These are phyloP conservation scores for Aphelenchoides bicaudatus DNA, from an alignment of 2,888 invertebrate species.

Conservation along the genomic window DNA sequence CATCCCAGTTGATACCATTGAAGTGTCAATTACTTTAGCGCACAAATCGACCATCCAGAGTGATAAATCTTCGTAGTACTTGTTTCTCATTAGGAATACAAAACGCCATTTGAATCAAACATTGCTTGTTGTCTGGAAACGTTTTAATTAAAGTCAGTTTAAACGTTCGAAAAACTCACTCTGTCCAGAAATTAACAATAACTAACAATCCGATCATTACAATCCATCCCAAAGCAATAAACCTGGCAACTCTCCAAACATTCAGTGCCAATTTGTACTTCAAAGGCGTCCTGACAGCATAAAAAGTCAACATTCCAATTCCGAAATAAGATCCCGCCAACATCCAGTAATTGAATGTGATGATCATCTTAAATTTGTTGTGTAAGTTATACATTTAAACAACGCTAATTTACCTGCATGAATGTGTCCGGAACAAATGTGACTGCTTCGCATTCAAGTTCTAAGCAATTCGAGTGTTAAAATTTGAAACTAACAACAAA, in stretches of 20 bases:
- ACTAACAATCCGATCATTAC: constrained; percentile 24
- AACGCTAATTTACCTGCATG: constrained; percentile 21
- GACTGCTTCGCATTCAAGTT: constrained; percentile 23
- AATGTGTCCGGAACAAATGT: constrained; percentile 25
- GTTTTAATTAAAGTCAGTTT: neutral
- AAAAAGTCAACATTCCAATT: constrained; percentile 40
- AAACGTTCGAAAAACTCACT: constrained; percentile 10
- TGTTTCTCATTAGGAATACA: constrained; percentile 36
- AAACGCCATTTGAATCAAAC: constrained; percentile 35
- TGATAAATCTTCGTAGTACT: constrained; percentile 29
- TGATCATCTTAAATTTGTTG: constrained; percentile 26
- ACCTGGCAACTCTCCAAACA: constrained; percentile 20
- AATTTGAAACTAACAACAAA: too few species aligned
- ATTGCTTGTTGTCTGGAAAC: constrained; percentile 27
- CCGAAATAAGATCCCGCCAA: constrained; percentile 41
- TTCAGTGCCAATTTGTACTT: constrained; percentile 38
- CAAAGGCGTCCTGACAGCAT: constrained; percentile 41
- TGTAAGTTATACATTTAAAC: constrained; percentile 10
- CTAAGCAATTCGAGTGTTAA: too few species aligned
- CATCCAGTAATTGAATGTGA: constrained; percentile 43
- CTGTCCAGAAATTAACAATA: constrained; percentile 16
- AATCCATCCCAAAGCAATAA: constrained; percentile 24
- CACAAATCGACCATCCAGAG: constrained; percentile 33
- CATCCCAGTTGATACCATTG: constrained; percentile 24
- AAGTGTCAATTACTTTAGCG: constrained; percentile 29